Evolutionary conservation across 1,140 invertebrate species (phyloP).

Genomic region (Euwallacea fornicatus): DNA sequence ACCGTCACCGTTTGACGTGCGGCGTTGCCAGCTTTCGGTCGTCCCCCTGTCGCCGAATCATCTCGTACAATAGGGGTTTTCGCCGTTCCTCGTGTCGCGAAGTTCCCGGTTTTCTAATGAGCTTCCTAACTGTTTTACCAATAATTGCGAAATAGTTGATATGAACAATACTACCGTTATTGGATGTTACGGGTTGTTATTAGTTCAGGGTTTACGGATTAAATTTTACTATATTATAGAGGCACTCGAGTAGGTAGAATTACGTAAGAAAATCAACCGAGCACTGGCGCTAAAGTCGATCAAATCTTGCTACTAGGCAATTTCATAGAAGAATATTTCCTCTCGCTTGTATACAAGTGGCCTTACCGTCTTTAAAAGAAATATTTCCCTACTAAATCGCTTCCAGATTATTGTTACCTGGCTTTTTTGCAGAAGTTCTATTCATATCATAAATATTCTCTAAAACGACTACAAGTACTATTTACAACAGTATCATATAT

Average conservation of each 20-base stretch:
- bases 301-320: not conserved
- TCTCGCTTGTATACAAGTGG: not conserved
- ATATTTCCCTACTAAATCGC: not conserved
- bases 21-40: too few species aligned
- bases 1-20: too few species aligned
- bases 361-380: not conserved
- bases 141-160: too few species aligned
- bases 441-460: constrained; percentile 26
- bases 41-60: too few species aligned
- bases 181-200: too few species aligned
- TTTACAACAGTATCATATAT: constrained; percentile 51
- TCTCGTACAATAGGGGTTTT: too few species aligned
- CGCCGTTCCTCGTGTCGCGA: too few species aligned
- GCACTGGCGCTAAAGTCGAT: constrained; percentile 30
- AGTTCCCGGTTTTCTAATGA: too few species aligned
- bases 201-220: not conserved
- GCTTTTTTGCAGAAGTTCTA: constrained; percentile 1
- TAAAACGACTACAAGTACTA: constrained; percentile 44
- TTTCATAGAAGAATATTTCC: not conserved
- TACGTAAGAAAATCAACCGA: constrained; percentile 31
- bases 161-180: too few species aligned
- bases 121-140: too few species aligned
- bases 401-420: not conserved
- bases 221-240: constrained; percentile 35
- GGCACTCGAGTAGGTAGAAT: constrained; percentile 42